Evolutionary conservation across 2,888 invertebrate genomes (phyloP), one percentile per base, ranked within the genome.

Genomic region (Taphrorychus bicolor): DNA sequence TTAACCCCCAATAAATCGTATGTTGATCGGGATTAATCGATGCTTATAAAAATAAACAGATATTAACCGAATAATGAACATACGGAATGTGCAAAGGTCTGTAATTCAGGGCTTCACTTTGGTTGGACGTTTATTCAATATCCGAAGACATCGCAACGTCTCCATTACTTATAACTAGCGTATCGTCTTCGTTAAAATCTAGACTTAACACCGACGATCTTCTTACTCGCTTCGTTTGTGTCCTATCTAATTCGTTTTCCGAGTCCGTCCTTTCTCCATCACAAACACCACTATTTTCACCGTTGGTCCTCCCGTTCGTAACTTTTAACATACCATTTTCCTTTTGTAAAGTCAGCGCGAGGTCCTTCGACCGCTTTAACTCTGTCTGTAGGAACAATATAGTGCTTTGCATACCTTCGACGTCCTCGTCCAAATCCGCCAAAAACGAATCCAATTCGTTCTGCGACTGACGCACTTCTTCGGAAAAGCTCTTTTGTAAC

Each of bases 341-440:
- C 74, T 87, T 88, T 75, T 90, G 89, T 40, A 91, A 81, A n/a
- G 83, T 81, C 59, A 85, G 84, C 49, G 76, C 72, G 19, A 74
- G 71, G 73, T 93, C 92, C 75, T 91, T 90, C 9, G 93, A 87
- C 76, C 94, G 93, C 66, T 94, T 89, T 69, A 98, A 84, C 83
- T 98, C 96, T 81, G 95, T 94, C 79, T 98, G 97, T 68, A 98
- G 86, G 83, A 93, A 93, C 82, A 94, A 87, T 78, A 98, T 97
- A 70, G 97, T 97, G 80, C 96, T 95, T 85, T 98, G 98, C 96
- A 98, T 96, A 18, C 97, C 97, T 83, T 98, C 98, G 41, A 97
- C 94, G 81, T 98, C 97, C 82, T 97, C 97, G 79, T 98, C 98
- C 71, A 98, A 83, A 81, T 98, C 98, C 82, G 95, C 93, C 53